A percentile compares a stretch with the other conserved stretches of the same genome.
phyloP scores from a whole-genome alignment of 2,113 vertebrate species.

The Urocynchramus pylzowi region DNA sequence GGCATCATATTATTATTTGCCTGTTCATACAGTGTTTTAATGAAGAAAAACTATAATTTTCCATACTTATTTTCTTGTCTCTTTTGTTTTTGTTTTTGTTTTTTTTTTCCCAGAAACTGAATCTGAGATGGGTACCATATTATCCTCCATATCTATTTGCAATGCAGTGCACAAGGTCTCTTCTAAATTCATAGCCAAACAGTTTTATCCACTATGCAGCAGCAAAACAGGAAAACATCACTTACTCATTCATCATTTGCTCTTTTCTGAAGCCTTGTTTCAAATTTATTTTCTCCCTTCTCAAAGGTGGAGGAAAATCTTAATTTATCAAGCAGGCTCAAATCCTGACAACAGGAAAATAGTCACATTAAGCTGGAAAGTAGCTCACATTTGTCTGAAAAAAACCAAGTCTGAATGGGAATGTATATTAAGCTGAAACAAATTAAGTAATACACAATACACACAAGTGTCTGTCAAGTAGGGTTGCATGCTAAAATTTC shows the following conservation, averaged over 20 bases:
- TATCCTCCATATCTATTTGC: background rate
- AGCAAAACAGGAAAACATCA: background rate
- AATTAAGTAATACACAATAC: background rate
- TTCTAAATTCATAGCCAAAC: background rate
- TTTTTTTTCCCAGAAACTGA: background rate
- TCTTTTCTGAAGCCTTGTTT: background rate
- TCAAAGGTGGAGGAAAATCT: background rate
- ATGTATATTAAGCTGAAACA: background rate
- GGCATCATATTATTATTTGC: background rate
- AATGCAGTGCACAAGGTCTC: background rate
- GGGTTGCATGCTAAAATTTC: background rate
- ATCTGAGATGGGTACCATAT: background rate
- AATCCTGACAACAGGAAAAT: background rate
- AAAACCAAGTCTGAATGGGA: background rate
- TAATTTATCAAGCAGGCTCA: background rate
- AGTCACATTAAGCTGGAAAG: background rate
- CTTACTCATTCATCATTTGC: fast-evolving
- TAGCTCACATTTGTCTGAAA: background rate
- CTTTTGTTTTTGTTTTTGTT: too few species aligned
- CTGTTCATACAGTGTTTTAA: background rate
- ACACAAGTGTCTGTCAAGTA: background rate
- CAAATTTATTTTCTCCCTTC: background rate
- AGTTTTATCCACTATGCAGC: background rate
- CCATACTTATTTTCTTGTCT: background rate
- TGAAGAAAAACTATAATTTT: background rate